Percentiles rank a stretch among this genome's conserved stretches.
Conservation (phyloP, 2,113 vertebrate species). For the Heloderma charlesbogerti region DNA sequence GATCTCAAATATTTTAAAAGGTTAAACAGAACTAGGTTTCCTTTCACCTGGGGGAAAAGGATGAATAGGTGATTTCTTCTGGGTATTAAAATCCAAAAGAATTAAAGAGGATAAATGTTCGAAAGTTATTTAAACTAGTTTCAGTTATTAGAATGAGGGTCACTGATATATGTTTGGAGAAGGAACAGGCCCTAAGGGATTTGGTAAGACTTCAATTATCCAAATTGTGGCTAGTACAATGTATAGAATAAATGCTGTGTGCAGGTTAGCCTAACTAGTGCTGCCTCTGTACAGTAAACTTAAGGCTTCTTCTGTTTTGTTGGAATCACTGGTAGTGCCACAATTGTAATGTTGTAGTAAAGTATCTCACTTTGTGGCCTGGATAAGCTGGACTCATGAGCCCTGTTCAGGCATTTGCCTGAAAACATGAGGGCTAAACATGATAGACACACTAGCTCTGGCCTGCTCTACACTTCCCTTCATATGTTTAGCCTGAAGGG, state of each 20-base stretch:
- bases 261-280: neutral
- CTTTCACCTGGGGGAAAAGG: neutral
- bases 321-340: neutral
- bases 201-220: slow-evolving; percentile 8
- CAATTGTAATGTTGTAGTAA: neutral
- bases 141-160: neutral
- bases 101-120: neutral
- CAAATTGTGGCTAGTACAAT: neutral
- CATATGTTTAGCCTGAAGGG: neutral
- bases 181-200: neutral
- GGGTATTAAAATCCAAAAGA: slow-evolving; percentile 33
- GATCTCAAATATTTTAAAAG: slow-evolving; percentile 19
- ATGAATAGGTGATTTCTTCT: slow-evolving; percentile 2
- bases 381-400: neutral
- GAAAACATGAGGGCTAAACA: neutral
- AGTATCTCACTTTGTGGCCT: neutral
- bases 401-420: neutral
- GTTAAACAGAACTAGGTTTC: neutral
- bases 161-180: slow-evolving; percentile 14
- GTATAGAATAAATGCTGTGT: slow-evolving; percentile 3
- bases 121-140: slow-evolving; percentile 20
- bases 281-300: neutral
- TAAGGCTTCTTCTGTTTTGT: neutral
- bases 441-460: neutral
- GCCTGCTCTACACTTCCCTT: neutral